These are phyloP conservation scores for Heliopora coerulea DNA, from an alignment of 92 coral and sea anemone species.

Conservation along the genomic window DNA sequence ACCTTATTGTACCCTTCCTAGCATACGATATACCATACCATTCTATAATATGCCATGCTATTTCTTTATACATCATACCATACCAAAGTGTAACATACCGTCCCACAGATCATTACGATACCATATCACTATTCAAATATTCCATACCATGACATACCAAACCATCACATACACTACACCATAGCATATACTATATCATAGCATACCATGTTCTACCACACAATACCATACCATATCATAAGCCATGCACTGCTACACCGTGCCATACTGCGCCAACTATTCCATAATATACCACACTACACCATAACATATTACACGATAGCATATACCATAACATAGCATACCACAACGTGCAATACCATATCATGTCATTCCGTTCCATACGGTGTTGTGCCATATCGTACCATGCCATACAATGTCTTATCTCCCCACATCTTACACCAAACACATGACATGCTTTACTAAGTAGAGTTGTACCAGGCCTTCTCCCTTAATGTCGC, in stretches of 20 bases:
- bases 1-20: slow-evolving; percentile 6
- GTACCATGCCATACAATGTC: background rate
- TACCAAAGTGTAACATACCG: background rate
- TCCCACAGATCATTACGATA: background rate
- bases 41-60: background rate
- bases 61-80: background rate
- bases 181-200: background rate
- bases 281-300: background rate
- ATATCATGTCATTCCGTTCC: background rate
- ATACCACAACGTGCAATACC: background rate
- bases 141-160: background rate
- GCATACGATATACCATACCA: slow-evolving; percentile 1
- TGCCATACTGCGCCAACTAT: too few relatives aligned
- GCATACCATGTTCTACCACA: too few relatives aligned
- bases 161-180: background rate
- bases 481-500: too few relatives aligned
- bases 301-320: background rate
- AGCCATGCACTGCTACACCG: too few relatives aligned
- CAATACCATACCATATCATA: too few relatives aligned
- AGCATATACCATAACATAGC: background rate
- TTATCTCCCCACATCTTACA: background rate
- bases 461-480: background rate
- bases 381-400: background rate
- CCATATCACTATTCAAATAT: background rate
- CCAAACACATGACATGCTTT: background rate